Percentiles rank a stretch among this genome's conserved stretches.
Evolutionary conservation across 2,888 invertebrate species (phyloP).

Genomic region (Eupeodes luniger): DNA sequence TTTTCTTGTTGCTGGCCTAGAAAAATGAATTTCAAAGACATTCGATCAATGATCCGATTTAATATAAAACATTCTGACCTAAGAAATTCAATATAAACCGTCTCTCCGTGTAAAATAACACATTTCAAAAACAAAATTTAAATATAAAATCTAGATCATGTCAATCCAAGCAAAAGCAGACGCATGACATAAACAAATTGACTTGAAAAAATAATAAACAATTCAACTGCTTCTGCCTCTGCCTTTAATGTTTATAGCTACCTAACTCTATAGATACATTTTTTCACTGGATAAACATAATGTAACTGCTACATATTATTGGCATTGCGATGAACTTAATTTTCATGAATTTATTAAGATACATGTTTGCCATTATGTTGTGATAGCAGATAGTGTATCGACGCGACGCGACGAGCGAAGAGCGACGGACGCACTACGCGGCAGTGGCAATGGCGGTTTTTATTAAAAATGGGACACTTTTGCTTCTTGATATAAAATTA

Average conservation of each 20-base stretch:
- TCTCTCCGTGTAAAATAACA: neutral
- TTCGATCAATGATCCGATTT: slow-evolving; percentile 2
- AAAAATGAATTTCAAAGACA: slow-evolving; percentile 3
- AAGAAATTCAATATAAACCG: neutral
- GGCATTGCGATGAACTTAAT: slow-evolving; percentile 4
- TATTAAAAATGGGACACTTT: slow-evolving; percentile 38
- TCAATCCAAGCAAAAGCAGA: slow-evolving; percentile 11
- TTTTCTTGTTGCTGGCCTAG: slow-evolving; percentile 10
- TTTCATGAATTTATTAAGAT: slow-evolving; percentile 17
- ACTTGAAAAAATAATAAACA: slow-evolving; percentile 52
- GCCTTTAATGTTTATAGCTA: slow-evolving; percentile 26
- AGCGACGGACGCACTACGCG: neutral
- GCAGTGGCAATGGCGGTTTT: neutral
- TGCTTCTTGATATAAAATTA: slow-evolving; percentile 29
- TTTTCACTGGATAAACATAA: neutral
- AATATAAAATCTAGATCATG: slow-evolving; percentile 44
- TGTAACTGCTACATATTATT: neutral
- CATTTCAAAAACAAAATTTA: neutral
- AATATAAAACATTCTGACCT: neutral
- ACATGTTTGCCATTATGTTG: slow-evolving; percentile 34
- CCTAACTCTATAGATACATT: neutral
- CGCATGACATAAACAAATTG: slow-evolving; percentile 51
- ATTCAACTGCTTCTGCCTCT: slow-evolving; percentile 28
- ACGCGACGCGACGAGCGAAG: neutral
- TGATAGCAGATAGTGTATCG: neutral